Percentiles rank a stretch among this genome's conserved stretches.
These are phyloP conservation scores for Scytalopus superciliaris DNA, from an alignment of 2,113 vertebrate genomes.

Conservation along the genomic window DNA sequence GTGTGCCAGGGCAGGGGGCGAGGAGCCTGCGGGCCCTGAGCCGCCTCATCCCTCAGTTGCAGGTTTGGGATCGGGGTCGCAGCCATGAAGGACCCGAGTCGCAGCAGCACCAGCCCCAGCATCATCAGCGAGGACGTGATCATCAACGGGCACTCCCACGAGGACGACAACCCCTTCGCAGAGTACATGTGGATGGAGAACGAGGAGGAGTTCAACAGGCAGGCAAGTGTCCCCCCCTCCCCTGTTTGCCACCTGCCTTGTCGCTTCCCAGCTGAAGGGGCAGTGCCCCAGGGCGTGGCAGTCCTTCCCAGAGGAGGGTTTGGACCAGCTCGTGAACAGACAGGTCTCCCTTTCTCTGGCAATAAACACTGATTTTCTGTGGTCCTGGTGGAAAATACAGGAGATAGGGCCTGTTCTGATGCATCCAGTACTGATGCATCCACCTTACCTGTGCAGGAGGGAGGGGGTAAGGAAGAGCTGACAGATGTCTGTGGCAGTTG, in stretches of 20 bases:
- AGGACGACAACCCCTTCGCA: conserved; percentile 90
- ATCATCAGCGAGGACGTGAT: conserved; percentile 82
- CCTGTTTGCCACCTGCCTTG: background rate
- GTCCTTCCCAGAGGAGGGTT: background rate
- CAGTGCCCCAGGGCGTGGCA: background rate
- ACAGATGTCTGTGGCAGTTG: background rate
- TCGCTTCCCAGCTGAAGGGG: background rate
- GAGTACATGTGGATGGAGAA: conserved; percentile 98
- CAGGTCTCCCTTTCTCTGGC: background rate
- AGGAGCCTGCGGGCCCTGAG: background rate
- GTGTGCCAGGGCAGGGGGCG: background rate
- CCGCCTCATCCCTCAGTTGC: background rate
- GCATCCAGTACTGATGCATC: background rate
- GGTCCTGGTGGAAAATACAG: background rate
- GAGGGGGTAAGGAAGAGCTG: background rate
- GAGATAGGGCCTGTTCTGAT: background rate
- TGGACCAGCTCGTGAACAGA: background rate
- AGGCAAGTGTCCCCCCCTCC: conserved; percentile 72
- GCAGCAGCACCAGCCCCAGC: conserved; percentile 79
- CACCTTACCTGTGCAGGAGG: background rate
- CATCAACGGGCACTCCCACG: conserved; percentile 80
- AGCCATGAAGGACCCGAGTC: conserved; percentile 89
- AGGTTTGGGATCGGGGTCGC: conserved; percentile 58
- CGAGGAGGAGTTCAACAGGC: conserved; percentile 92
- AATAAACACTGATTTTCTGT: background rate